Conservation (phyloP, 2,797 vertebrate genomes). For the Hypotaenidia okinawae region DNA sequence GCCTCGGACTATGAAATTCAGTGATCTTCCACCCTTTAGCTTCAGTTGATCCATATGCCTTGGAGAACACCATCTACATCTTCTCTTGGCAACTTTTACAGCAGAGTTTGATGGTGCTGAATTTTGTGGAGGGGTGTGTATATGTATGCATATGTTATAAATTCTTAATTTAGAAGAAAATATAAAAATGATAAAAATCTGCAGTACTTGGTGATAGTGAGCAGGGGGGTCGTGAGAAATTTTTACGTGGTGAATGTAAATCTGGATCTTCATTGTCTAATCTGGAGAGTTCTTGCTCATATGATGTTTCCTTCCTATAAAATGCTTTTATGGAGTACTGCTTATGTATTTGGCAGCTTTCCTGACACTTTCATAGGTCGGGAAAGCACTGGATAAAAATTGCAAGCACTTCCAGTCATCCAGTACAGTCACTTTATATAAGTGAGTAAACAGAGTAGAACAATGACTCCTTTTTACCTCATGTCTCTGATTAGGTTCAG, state of each 20-base stretch:
- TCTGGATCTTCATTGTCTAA: background rate
- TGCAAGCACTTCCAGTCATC: background rate
- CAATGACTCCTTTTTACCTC: conserved; percentile 10
- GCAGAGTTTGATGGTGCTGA: background rate
- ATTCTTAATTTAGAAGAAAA: background rate
- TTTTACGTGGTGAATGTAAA: background rate
- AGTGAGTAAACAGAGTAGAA: conserved; percentile 1
- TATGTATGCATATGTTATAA: background rate
- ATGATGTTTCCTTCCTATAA: background rate
- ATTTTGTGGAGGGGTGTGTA: background rate
- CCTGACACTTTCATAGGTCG: background rate
- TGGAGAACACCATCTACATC: background rate
- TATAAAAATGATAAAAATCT: background rate
- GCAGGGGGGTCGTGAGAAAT: background rate
- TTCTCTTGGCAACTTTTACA: background rate
- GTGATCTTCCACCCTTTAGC: background rate
- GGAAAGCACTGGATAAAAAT: background rate
- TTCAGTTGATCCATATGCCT: accelerated
- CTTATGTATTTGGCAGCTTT: background rate
- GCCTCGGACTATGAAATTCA: background rate
- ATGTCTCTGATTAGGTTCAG: background rate
- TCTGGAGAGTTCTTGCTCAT: background rate
- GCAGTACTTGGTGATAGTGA: background rate
- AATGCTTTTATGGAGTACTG: background rate
- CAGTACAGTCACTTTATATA: background rate